These are phyloP conservation scores for Drosophila nigricruria DNA, from an alignment of 2,888 invertebrate genomes.

Conservation along the genomic window DNA sequence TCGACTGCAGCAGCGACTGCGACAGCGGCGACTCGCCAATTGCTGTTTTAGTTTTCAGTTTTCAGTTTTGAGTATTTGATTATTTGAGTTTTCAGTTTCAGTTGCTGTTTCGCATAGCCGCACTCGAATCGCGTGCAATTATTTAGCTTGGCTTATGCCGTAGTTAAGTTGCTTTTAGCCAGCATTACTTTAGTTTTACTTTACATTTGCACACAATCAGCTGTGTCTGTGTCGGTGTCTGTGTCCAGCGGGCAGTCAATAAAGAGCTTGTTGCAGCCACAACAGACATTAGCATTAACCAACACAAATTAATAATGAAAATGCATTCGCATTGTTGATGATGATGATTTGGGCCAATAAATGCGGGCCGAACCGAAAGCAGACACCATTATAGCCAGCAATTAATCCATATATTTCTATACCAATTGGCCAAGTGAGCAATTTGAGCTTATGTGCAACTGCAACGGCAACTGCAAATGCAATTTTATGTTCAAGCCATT, in stretches of 20 bases:
- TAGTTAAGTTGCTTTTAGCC: constrained; percentile 52
- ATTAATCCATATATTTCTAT: constrained; percentile 65
- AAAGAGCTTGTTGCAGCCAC: constrained; percentile 54
- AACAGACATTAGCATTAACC: constrained; percentile 54
- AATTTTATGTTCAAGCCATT: constrained; percentile 31
- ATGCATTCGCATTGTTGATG: constrained; percentile 54
- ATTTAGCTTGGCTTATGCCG: constrained; percentile 67
- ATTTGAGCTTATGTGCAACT: constrained; percentile 29
- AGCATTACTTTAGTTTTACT: constrained; percentile 28
- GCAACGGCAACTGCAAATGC: constrained; percentile 33
- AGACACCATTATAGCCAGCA: constrained; percentile 32
- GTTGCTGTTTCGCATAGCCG: constrained; percentile 61
- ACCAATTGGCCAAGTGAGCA: constrained; percentile 61
- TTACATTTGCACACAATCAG: constrained; percentile 64
- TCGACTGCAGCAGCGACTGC: constrained; percentile 39
- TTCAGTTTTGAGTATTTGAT: constrained; percentile 15
- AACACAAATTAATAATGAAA: constrained; percentile 61
- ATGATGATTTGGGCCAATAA: constrained; percentile 76
- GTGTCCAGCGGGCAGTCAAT: constrained; percentile 70
- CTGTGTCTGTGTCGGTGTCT: constrained; percentile 32
- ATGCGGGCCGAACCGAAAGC: constrained; percentile 38
- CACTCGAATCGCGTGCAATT: constrained; percentile 80
- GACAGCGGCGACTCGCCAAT: constrained; percentile 39
- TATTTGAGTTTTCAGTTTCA: constrained; percentile 27
- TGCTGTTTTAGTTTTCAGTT: constrained; percentile 20